phyloP scores from a whole-genome alignment of 2,888 invertebrate genomes.

The Tortrix viridana region DNA sequence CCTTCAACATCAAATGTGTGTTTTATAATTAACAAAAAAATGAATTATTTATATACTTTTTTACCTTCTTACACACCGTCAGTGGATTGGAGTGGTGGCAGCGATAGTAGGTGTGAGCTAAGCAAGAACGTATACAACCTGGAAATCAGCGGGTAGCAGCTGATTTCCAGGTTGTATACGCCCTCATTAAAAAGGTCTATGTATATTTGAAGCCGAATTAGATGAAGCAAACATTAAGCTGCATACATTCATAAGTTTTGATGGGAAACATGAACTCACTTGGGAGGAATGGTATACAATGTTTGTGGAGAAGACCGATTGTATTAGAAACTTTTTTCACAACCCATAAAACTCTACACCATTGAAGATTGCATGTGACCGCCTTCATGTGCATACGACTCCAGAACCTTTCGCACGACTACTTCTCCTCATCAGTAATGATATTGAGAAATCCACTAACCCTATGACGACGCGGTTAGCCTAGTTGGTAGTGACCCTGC shows the following conservation, averaged over 20 bases:
- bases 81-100: too few relatives aligned
- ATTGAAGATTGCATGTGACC: not conserved
- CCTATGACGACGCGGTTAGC: too few relatives aligned
- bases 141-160: not conserved
- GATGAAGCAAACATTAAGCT: not conserved
- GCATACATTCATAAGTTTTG: constrained; percentile 6
- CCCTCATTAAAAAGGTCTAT: constrained; percentile 6
- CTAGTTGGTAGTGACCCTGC: too few relatives aligned
- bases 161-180: too few relatives aligned
- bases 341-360: not conserved
- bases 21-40: not conserved
- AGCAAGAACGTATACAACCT: constrained; percentile 3
- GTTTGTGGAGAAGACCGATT: not conserved
- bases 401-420: not conserved
- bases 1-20: not conserved
- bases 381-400: not conserved
- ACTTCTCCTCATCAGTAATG: not conserved
- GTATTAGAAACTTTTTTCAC: constrained; percentile 8
- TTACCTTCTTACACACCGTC: constrained; percentile 7
- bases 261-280: constrained; percentile 7
- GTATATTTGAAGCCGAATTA: constrained; percentile 10
- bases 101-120: not conserved
- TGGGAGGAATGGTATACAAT: not conserved
- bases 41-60: constrained; percentile 7
- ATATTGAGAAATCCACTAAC: not conserved